These are phyloP conservation scores for Urocynchramus pylzowi DNA, from an alignment of 2,113 vertebrate genomes.

Conservation along the genomic window DNA sequence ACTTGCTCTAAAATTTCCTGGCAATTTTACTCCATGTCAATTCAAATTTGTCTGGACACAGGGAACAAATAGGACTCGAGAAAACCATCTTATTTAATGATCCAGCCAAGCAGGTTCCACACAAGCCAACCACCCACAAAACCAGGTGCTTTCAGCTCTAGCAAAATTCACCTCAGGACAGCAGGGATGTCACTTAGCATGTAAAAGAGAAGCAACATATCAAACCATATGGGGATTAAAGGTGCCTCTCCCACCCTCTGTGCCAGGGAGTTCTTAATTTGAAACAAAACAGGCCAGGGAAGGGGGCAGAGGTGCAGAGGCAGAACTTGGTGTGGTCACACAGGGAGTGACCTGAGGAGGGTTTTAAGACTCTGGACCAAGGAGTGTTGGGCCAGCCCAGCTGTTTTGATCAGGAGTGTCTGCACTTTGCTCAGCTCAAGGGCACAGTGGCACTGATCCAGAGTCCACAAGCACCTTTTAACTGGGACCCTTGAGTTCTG, in stretches of 20 bases:
- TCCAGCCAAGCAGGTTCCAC: background rate
- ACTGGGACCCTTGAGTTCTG: accelerated
- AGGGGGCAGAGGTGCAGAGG: background rate
- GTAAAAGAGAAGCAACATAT: background rate
- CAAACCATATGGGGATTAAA: background rate
- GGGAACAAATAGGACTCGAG: background rate
- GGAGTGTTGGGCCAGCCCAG: background rate
- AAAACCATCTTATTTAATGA: background rate
- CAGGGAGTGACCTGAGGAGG: background rate
- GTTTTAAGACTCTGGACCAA: background rate
- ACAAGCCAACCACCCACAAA: background rate
- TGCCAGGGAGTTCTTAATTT: background rate
- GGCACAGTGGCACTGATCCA: background rate
- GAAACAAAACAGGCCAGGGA: background rate
- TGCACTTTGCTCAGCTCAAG: background rate
- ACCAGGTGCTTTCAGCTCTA: background rate
- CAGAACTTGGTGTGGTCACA: background rate
- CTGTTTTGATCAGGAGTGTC: background rate
- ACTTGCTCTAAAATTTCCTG: background rate
- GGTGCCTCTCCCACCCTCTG: background rate
- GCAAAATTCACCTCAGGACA: background rate
- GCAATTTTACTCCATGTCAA: background rate
- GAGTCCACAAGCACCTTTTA: background rate
- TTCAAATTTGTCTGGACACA: background rate
- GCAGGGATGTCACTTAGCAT: background rate